phyloP scores from a whole-genome alignment of 2,113 vertebrate species.

The Periophthalmus modestus region DNA sequence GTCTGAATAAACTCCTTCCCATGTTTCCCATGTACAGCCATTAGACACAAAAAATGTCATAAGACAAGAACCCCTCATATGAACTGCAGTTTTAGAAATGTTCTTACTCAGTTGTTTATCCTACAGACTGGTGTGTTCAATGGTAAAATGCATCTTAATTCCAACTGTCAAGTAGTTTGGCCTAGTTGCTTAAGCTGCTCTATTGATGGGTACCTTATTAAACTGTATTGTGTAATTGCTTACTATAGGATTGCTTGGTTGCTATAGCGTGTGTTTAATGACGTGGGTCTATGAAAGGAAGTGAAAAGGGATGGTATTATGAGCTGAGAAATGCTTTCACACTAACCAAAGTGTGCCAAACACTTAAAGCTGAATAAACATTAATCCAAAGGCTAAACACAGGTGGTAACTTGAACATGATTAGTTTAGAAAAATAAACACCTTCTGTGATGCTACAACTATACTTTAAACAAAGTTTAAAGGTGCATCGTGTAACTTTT shows the following conservation, averaged over 20 bases:
- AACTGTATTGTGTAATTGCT: background rate
- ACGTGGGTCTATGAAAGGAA: slow-evolving; percentile 35
- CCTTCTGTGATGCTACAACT: background rate
- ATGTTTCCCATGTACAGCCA: no score
- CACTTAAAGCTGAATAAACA: slow-evolving; percentile 9
- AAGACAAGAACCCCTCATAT: no score
- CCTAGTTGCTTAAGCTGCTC: background rate
- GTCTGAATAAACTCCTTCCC: no score
- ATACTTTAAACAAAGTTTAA: background rate
- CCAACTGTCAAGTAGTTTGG: no score
- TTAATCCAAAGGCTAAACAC: slow-evolving; percentile 3
- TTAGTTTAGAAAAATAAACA: background rate
- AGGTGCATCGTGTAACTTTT: no score
- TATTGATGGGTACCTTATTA: background rate
- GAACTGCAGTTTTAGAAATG: no score
- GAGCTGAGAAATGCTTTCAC: slow-evolving; percentile 28
- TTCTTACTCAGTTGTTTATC: no score
- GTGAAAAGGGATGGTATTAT: slow-evolving; percentile 34
- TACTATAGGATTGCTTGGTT: background rate
- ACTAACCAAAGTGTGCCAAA: slow-evolving; percentile 15
- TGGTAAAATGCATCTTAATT: no score
- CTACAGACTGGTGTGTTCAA: no score
- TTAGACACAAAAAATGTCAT: no score
- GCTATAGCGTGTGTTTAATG: background rate
- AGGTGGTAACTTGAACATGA: background rate